Conservation (phyloP, 1,140 invertebrate genomes). For the Microplitis mediator region DNA sequence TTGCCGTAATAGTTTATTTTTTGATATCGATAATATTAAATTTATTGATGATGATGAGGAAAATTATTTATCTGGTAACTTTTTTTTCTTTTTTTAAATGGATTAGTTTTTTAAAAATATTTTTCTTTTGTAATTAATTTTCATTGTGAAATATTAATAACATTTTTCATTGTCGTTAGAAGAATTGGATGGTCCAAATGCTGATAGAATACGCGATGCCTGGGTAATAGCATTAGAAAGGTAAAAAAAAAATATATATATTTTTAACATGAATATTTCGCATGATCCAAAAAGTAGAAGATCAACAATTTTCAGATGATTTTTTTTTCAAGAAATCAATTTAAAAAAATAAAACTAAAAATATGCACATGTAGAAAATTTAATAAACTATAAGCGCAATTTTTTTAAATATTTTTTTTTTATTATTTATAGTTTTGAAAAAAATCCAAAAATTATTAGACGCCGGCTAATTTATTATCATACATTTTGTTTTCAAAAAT, state of each 20-base stretch:
- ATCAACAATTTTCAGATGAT: too few species aligned
- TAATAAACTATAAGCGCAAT: too few species aligned
- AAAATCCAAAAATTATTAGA: too few species aligned
- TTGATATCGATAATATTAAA: slow-evolving; percentile 54
- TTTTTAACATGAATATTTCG: not conserved
- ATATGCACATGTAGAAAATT: too few species aligned
- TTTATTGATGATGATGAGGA: slow-evolving; percentile 57
- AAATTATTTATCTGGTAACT: slow-evolving; percentile 29
- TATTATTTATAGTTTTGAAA: too few species aligned
- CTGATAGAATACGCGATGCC: slow-evolving; percentile 85
- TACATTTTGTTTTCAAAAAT: too few species aligned
- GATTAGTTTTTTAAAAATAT: not conserved
- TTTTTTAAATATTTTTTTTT: too few species aligned
- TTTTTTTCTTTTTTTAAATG: slow-evolving; percentile 11
- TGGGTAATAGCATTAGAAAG: slow-evolving; percentile 97
- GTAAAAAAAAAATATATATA: slow-evolving; percentile 47
- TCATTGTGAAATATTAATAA: too few species aligned
- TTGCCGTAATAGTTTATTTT: slow-evolving; percentile 33
- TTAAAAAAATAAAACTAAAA: too few species aligned
- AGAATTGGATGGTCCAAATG: slow-evolving; percentile 85
- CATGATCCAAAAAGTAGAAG: too few species aligned
- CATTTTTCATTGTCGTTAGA: slow-evolving; percentile 59
- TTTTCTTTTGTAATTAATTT: slow-evolving; percentile 27
- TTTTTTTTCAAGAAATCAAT: too few species aligned
- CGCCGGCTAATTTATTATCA: too few species aligned